phyloP scores from a whole-genome alignment of 2,797 vertebrate species.

The Poecilia wingei region DNA sequence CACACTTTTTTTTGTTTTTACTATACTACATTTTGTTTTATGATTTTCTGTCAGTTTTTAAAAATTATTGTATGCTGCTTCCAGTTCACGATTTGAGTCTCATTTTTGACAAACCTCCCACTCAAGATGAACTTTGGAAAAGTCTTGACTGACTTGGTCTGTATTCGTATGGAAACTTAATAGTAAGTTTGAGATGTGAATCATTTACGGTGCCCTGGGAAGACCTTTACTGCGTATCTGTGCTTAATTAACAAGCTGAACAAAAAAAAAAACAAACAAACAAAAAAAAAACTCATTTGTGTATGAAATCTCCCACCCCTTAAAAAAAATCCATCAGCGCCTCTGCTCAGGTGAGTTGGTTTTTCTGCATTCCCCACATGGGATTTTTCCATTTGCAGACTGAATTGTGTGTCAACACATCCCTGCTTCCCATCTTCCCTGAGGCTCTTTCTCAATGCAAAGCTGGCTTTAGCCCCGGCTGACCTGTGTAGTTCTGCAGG shows the following conservation, averaged over 20 bases:
- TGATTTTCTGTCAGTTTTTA: no score
- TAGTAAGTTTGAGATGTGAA: background rate
- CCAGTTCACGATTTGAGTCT: no score
- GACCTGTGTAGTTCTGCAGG: slow-evolving; percentile 65
- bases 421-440: slow-evolving; percentile 57
- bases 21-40: no score
- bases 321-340: slow-evolving; percentile 9
- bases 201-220: background rate
- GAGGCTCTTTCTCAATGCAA: slow-evolving; percentile 60
- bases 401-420: slow-evolving; percentile 64
- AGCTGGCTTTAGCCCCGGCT: slow-evolving; percentile 69
- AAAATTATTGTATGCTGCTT: no score
- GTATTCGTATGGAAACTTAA: background rate
- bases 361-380: slow-evolving; percentile 60
- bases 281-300: slow-evolving; percentile 3
- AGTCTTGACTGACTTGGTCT: background rate
- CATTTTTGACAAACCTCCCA: background rate
- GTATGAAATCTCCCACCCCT: background rate
- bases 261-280: no score
- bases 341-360: slow-evolving; percentile 34
- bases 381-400: slow-evolving; percentile 50
- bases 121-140: background rate
- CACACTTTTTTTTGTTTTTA: no score
- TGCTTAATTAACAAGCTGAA: background rate
- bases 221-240: background rate